Conservation (phyloP, 2,113 vertebrate species). For the Anseranas semipalmata region DNA sequence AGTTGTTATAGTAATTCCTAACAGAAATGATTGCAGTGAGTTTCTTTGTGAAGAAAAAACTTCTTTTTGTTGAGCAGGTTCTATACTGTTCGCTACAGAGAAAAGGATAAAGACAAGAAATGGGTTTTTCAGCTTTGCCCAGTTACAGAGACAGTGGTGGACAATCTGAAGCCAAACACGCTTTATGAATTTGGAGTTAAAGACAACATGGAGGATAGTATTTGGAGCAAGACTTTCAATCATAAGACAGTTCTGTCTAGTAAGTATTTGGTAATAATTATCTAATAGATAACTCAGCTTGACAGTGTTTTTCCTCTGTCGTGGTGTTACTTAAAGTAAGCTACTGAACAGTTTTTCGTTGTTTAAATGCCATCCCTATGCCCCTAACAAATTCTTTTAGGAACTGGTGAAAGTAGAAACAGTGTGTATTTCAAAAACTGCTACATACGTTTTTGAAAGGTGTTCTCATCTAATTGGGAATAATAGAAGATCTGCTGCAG, state of each 20-base stretch:
- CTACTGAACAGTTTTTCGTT: neutral
- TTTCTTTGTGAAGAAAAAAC: neutral
- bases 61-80: conserved; percentile 75
- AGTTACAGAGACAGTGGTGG: conserved; percentile 90
- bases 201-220: conserved; percentile 82
- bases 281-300: neutral
- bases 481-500: neutral
- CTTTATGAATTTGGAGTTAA: conserved; percentile 94
- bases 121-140: conserved; percentile 96
- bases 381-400: neutral
- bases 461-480: neutral
- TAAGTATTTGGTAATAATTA: conserved; percentile 64
- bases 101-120: conserved; percentile 88
- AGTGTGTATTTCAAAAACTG: neutral
- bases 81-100: conserved; percentile 94
- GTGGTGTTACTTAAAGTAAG: neutral
- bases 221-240: conserved; percentile 89
- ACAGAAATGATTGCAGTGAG: neutral
- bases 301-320: neutral
- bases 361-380: neutral
- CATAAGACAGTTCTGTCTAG: conserved; percentile 85
- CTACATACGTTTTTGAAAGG: neutral
- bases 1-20: neutral
- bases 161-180: conserved; percentile 89
- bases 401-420: neutral